Base-by-base conservation (phyloP, 1,140 invertebrate genomes). In the Listronotus bonariensis region DNA sequence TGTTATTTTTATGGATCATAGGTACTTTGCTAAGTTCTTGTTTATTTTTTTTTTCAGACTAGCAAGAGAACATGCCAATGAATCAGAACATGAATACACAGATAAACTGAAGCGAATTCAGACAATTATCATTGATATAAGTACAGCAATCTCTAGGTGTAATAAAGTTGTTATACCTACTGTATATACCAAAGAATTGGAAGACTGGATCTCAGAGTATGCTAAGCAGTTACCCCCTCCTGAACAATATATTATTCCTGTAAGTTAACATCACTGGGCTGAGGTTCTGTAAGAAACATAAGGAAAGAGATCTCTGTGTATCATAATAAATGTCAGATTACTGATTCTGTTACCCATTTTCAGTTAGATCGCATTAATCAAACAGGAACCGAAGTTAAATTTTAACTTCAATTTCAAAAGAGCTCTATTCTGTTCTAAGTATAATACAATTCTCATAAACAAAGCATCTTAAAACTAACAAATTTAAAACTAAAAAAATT, bases 201-300 rank as follows among this genome's bases (percentile, higher is more conserved):
- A 93, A 76, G 83, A 85, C 56, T 92, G 89, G 89, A 92, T 92
- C 71, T 83, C 85, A 66, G 82, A 88, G 67, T 89, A 90, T 76
- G 84, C 87, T 10, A 82, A 81, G 71, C 77, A 85, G 69, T 79
- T 92, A 52, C 89, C 90, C 59, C 87, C 88, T 8, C 78, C 89
- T 9, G 86, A 86, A 70, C 88, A 91, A 71, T 92, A 91, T 73
- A 91, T 92, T 67, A 83, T 92, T 66, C 90, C 91, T 31, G 90
- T 91, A 83, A 80, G 79, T 76, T 54, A 46, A n/a, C n/a, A n/a
- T n/a, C n/a, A n/a, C n/a, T n/a, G n/a, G n/a, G n/a, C n/a, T n/a
- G n/a, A n/a, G n/a, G n/a, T n/a, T n/a, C n/a, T n/a, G n/a, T n/a
- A n/a, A n/a, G n/a, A n/a, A n/a, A n/a, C n/a, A n/a, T n/a, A n/a